phyloP scores from a whole-genome alignment of 2,888 invertebrate species.

The Lordiphosa fenestrarum region DNA sequence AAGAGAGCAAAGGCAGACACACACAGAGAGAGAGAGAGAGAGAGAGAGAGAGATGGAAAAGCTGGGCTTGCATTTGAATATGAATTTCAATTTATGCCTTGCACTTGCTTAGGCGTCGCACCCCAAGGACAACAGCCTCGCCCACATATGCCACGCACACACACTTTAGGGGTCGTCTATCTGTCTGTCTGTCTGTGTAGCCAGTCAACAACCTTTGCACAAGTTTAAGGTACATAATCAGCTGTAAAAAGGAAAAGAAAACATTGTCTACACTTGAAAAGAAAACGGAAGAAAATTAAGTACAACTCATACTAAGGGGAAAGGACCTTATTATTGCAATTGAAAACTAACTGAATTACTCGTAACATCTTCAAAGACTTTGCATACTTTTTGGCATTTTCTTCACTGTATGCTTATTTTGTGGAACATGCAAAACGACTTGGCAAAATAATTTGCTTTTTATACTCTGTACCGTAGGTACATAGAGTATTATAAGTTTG shows the following conservation, averaged over 20 bases:
- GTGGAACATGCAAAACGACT: too few relatives aligned
- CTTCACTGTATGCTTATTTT: too few relatives aligned
- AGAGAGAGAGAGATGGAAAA: background rate
- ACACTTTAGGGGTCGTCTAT: slow-evolving; percentile 42
- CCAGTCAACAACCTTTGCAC: slow-evolving; percentile 68
- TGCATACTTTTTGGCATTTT: too few relatives aligned
- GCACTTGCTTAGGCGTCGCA: slow-evolving; percentile 64
- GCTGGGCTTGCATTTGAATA: slow-evolving; percentile 42
- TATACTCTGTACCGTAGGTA: too few relatives aligned
- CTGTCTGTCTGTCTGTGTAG: slow-evolving; percentile 54
- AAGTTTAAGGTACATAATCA: slow-evolving; percentile 70
- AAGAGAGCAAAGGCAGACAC: slow-evolving; percentile 14
- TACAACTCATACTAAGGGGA: background rate
- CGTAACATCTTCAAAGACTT: too few relatives aligned
- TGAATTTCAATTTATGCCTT: slow-evolving; percentile 67
- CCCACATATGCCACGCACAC: slow-evolving; percentile 6
- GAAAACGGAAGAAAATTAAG: slow-evolving; percentile 43
- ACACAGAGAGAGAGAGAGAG: background rate
- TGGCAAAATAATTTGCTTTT: too few relatives aligned
- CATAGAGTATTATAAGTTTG: too few relatives aligned
- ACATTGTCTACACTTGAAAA: slow-evolving; percentile 47
- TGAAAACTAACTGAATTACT: too few relatives aligned
- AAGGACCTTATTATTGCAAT: too few relatives aligned
- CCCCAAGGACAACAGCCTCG: slow-evolving; percentile 30
- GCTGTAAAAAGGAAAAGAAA: slow-evolving; percentile 38